phyloP scores from a whole-genome alignment of 2,113 vertebrate species.

The Thalassoma bifasciatum region DNA sequence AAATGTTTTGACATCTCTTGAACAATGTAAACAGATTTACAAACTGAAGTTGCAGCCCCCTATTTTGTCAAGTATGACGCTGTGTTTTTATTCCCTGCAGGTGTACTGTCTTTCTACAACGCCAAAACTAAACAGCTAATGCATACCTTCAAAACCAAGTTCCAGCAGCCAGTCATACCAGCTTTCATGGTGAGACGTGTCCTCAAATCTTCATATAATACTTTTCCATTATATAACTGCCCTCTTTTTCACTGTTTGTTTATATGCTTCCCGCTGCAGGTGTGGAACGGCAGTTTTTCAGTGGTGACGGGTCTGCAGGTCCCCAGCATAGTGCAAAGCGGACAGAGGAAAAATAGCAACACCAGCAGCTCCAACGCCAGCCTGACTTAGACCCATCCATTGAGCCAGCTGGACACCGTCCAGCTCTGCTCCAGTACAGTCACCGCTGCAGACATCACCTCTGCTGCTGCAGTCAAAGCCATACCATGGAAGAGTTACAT shows the following conservation, averaged over 20 bases:
- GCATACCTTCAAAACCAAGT: conserved; percentile 93
- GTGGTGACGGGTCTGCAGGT: conserved; percentile 93
- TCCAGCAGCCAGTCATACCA: conserved; percentile 91
- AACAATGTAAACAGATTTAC: no score
- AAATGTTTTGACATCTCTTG: no score
- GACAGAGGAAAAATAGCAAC: conserved; percentile 92
- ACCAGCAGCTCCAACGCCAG: conserved; percentile 96
- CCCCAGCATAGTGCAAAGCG: conserved; percentile 88
- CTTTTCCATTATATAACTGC: neutral
- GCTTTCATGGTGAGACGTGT: conserved; percentile 87
- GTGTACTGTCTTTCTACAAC: conserved; percentile 94
- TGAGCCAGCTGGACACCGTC: conserved; percentile 8
- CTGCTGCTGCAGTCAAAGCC: conserved; percentile 37
- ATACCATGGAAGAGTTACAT: conserved; percentile 51
- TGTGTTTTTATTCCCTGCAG: conserved; percentile 72
- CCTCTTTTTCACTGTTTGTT: neutral
- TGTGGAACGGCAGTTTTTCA: conserved; percentile 96
- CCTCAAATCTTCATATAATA: neutral
- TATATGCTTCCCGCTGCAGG: conserved; percentile 77
- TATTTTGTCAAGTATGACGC: neutral
- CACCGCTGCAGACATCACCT: conserved; percentile 45
- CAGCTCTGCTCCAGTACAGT: conserved; percentile 27
- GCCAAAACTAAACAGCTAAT: conserved; percentile 91
- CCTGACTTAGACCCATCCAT: conserved; percentile 84
- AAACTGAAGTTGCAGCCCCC: neutral